These are phyloP conservation scores for Cyclura pinguis DNA, from an alignment of 2,797 vertebrate species.

Conservation along the genomic window DNA sequence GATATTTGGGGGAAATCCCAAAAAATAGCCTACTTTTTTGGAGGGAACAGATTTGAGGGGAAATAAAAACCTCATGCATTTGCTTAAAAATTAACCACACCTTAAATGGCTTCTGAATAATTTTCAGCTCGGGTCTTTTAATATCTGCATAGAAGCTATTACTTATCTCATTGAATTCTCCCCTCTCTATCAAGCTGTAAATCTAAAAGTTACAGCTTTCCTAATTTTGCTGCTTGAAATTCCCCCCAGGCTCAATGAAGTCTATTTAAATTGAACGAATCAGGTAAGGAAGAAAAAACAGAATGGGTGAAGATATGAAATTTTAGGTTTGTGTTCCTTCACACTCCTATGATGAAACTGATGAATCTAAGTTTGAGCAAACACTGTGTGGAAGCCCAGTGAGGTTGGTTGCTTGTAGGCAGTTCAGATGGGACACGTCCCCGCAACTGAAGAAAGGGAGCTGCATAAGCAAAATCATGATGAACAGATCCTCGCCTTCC, in stretches of 20 bases:
- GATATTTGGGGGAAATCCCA: no score
- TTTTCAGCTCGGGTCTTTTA: not conserved
- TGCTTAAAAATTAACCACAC: no score
- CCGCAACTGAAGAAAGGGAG: constrained; percentile 8
- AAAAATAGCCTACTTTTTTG: no score
- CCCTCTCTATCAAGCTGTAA: no score
- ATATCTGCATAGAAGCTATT: not conserved
- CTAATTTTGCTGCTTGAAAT: constrained; percentile 20
- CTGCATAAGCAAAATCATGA: constrained; percentile 53
- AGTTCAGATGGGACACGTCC: constrained; percentile 37
- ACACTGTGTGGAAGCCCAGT: constrained; percentile 36
- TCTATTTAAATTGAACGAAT: constrained; percentile 41
- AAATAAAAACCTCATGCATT: no score
- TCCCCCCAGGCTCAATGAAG: constrained; percentile 8
- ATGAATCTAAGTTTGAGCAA: constrained; percentile 57
- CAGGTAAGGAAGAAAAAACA: constrained; percentile 27
- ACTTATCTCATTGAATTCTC: not conserved
- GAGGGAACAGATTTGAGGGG: no score
- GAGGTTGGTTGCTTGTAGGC: constrained; percentile 42
- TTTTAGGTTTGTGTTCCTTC: not conserved
- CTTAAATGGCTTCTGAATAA: not conserved
- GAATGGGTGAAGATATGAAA: constrained; percentile 4
- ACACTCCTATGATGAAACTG: constrained; percentile 32
- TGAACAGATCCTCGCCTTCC: constrained; percentile 60
- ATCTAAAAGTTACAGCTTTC: not conserved